Base-by-base conservation (phyloP, 1,140 invertebrate species). In the Papilio polyxenes region DNA sequence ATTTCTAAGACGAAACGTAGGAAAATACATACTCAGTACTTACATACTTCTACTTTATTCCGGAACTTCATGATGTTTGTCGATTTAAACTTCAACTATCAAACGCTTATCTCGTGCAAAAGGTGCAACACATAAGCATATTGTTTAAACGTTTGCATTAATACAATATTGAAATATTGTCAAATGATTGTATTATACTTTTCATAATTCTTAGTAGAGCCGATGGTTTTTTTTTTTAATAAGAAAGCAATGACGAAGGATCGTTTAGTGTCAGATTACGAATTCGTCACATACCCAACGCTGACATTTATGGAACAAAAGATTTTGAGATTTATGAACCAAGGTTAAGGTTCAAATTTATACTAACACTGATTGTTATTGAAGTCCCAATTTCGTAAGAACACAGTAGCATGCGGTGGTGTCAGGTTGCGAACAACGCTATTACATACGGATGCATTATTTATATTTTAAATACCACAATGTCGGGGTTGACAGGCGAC, bases 341-440 rank as follows among this genome's bases (percentile, higher is more conserved):
- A 31, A 65, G 15, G 11, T 83, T 89, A 87, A 84, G 83, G 78
- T 72, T 80, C 59, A 81, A 77, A 80, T 82, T 83, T 44, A 37
- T 37, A 81, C 17, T 69, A 75, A 72, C 9, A 62, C 78, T 77
- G n/a, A 59, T 83, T 85, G 37, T 69, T 81, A 53, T 81, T 82
- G 77, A 48, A 87, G 81, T 80, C 84, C 86, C 77, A 88, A 88
- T 89, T 91, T 90, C 85, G 62, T 86, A 85, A 84, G 87, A 85
- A 88, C 84, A 89, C 86, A 82, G 87, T 88, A 90, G 90, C 87
- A 82, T 86, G 82, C 81, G 83, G 77, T 44, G 51, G 85, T 87
- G 82, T 92, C 84, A 80, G 53, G 83, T 92, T 91, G 87, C 90
- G 56, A 86, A 87, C 87, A 86, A 92, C 89, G 89, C 88, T 82